phyloP scores from a whole-genome alignment of 2,113 vertebrate species.

The Antennarius striatus region DNA sequence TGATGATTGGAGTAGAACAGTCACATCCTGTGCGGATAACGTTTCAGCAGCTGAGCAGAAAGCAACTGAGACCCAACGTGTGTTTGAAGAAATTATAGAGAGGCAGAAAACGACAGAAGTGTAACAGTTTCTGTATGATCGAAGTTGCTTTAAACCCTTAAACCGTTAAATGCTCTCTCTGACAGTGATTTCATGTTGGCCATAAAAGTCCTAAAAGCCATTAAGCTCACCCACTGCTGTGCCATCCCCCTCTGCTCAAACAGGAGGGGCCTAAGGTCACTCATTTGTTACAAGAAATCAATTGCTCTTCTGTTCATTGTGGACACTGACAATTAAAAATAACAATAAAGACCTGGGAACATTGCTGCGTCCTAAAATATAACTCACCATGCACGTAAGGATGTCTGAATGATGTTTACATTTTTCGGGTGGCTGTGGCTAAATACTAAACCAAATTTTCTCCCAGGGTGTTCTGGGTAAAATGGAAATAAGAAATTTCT shows the following conservation, averaged over 20 bases:
- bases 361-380: conserved; percentile 7
- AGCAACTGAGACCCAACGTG: conserved; percentile 20
- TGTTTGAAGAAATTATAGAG: conserved; percentile 29
- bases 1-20: conserved; percentile 59
- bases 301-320: conserved; percentile 53
- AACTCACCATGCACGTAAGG: not conserved
- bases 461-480: too few relatives aligned
- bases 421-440: too few relatives aligned
- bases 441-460: too few relatives aligned
- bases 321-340: conserved; percentile 28
- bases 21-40: conserved; percentile 56
- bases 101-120: not conserved
- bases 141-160: conserved; percentile 24
- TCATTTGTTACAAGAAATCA: conserved; percentile 71
- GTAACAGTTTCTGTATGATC: conserved; percentile 8
- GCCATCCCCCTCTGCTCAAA: conserved; percentile 38
- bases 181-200: conserved; percentile 26
- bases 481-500: too few relatives aligned
- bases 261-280: conserved; percentile 55
- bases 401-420: too few relatives aligned
- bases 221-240: conserved; percentile 34
- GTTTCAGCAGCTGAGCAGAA: conserved; percentile 59
- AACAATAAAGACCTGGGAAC: not conserved
- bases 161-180: conserved; percentile 27
- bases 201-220: conserved; percentile 57